phyloP scores from a whole-genome alignment of 2,797 vertebrate genomes.

The Kryptopterus vitreolus region DNA sequence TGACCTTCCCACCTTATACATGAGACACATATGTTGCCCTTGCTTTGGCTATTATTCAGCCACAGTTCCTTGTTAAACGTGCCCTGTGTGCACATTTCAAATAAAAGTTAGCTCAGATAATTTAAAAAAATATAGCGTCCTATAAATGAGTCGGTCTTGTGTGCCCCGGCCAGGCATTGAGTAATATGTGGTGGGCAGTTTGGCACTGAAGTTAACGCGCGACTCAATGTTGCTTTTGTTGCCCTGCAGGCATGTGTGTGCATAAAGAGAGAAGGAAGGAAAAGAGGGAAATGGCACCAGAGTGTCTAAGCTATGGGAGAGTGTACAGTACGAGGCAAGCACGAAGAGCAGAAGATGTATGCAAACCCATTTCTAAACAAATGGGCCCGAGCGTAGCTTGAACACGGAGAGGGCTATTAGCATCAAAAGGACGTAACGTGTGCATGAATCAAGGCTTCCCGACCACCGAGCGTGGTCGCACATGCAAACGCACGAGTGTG shows the following conservation, averaged over 20 bases:
- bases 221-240: slow-evolving; percentile 72
- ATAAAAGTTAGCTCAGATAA: slow-evolving; percentile 35
- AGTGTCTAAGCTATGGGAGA: slow-evolving; percentile 24
- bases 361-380: slow-evolving; percentile 74
- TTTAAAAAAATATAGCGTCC: slow-evolving; percentile 45
- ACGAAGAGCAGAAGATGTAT: slow-evolving; percentile 65
- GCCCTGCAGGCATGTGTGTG: slow-evolving; percentile 61
- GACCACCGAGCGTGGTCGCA: slow-evolving; percentile 66
- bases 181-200: slow-evolving; percentile 66
- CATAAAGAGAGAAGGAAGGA: slow-evolving; percentile 49
- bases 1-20: slow-evolving; percentile 53
- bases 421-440: slow-evolving; percentile 67
- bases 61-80: slow-evolving; percentile 1
- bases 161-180: slow-evolving; percentile 50
- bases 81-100: slow-evolving; percentile 36
- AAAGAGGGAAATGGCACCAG: slow-evolving; percentile 53
- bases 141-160: slow-evolving; percentile 42
- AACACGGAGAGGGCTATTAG: slow-evolving; percentile 68
- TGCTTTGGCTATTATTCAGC: slow-evolving; percentile 43
- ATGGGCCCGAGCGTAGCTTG: slow-evolving; percentile 65
- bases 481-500: slow-evolving; percentile 59
- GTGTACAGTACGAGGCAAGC: slow-evolving; percentile 23
- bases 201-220: slow-evolving; percentile 60
- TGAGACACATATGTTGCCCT: slow-evolving; percentile 54
- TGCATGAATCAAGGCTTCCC: slow-evolving; percentile 71